These are phyloP conservation scores for Podarcis lilfordi DNA, from an alignment of 2,797 vertebrate species.

Conservation along the genomic window DNA sequence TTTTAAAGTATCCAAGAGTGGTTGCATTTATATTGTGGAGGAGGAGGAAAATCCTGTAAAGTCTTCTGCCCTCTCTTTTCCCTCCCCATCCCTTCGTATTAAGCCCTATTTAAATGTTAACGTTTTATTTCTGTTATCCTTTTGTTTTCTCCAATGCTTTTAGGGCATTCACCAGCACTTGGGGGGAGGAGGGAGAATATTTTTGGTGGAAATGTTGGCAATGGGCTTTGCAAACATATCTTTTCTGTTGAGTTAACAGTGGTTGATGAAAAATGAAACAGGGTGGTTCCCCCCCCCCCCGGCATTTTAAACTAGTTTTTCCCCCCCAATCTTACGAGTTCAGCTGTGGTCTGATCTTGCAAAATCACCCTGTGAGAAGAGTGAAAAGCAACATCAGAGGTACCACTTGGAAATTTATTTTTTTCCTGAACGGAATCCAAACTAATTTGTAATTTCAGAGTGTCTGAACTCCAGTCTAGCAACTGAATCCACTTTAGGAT, in stretches of 20 bases:
- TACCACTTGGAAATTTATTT: slow-evolving; percentile 44
- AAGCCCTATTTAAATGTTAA: slow-evolving; percentile 54
- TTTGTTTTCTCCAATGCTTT: slow-evolving; percentile 25
- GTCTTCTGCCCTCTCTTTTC: slow-evolving; percentile 25
- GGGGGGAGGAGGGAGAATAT: slow-evolving; percentile 52
- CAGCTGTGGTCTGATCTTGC: slow-evolving; percentile 37
- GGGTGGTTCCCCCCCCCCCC: slow-evolving; percentile 68
- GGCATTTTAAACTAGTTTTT: slow-evolving; percentile 76
- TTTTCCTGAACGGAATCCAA: slow-evolving; percentile 35
- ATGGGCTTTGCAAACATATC: slow-evolving; percentile 58
- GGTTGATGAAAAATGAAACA: slow-evolving; percentile 72
- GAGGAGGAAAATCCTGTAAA: slow-evolving; percentile 17
- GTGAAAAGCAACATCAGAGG: slow-evolving; percentile 44
- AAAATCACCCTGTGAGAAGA: slow-evolving; percentile 41
- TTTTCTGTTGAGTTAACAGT: slow-evolving; percentile 60
- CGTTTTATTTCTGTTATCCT: background rate
- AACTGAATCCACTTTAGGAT: background rate
- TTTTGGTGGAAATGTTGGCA: slow-evolving; percentile 54
- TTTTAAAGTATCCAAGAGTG: accelerated
- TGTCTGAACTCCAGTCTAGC: slow-evolving; percentile 27
- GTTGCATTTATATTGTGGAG: slow-evolving; percentile 6
- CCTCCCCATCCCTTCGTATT: slow-evolving; percentile 23
- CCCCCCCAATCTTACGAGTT: slow-evolving; percentile 68
- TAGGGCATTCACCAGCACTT: slow-evolving; percentile 76
- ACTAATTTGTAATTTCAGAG: slow-evolving; percentile 9